Percentiles rank a stretch among this genome's conserved stretches.
Conservation (phyloP, 2,888 invertebrate genomes). For the Lysandra coridon region DNA sequence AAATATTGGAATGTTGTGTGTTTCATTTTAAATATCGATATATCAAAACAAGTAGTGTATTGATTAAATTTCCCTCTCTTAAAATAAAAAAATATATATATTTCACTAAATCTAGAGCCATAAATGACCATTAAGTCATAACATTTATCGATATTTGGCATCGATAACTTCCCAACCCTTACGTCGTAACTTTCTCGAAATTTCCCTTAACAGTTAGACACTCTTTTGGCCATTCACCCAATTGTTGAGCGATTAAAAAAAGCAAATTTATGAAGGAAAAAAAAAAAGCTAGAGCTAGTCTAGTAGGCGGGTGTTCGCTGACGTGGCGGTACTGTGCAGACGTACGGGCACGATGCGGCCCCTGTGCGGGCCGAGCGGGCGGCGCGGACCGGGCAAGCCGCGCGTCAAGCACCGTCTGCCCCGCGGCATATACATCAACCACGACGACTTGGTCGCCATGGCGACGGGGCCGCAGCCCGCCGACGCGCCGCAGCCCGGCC, state of each 20-base stretch:
- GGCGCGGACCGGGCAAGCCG: constrained; percentile 78
- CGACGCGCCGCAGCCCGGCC: constrained; percentile 73
- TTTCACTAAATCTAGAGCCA: background rate
- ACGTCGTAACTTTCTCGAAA: background rate
- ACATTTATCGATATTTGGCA: background rate
- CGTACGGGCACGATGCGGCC: constrained; percentile 90
- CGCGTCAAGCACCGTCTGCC: constrained; percentile 92
- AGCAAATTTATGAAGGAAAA: background rate
- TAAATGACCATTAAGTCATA: background rate
- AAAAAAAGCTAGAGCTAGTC: background rate
- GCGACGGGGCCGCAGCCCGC: constrained; percentile 87
- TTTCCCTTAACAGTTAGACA: background rate
- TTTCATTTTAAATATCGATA: background rate
- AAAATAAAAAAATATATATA: background rate
- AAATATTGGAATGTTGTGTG: too few relatives aligned
- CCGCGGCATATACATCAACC: constrained; percentile 98
- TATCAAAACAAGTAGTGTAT: background rate
- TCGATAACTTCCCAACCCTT: background rate
- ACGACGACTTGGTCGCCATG: constrained; percentile 96
- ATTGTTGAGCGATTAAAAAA: background rate
- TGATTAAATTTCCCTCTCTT: background rate
- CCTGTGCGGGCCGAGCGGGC: constrained; percentile 85
- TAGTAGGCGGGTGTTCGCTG: constrained; percentile 15
- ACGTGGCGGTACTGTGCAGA: constrained; percentile 78
- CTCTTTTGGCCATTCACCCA: background rate